These are phyloP conservation scores for Seison nebaliae DNA, from an alignment of 1,140 invertebrate species.

Conservation along the genomic window DNA sequence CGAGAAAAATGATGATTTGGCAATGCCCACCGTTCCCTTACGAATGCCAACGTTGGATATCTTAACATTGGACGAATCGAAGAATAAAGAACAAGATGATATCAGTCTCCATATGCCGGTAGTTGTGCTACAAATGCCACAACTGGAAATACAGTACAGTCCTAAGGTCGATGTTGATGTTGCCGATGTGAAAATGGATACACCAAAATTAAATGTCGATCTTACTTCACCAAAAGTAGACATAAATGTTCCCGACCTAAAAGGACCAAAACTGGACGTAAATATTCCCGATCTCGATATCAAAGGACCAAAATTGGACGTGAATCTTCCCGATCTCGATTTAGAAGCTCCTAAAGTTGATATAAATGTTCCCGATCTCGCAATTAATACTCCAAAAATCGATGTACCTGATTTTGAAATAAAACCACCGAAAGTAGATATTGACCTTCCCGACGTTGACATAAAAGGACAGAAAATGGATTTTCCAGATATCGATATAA, in stretches of 20 bases:
- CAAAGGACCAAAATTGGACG: not conserved
- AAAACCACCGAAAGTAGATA: not conserved
- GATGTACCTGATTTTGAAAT: not conserved
- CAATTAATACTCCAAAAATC: not conserved
- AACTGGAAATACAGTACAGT: too few species aligned
- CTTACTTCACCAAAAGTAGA: not conserved
- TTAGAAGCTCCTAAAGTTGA: not conserved
- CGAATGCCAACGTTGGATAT: too few species aligned
- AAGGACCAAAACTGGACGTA: not conserved
- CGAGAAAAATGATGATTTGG: too few species aligned
- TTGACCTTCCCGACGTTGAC: constrained; percentile 3
- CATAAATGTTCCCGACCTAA: not conserved
- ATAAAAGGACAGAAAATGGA: not conserved
- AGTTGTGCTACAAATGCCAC: too few species aligned
- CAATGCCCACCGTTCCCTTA: too few species aligned
- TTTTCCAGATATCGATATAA: not conserved
- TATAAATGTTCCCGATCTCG: not conserved
- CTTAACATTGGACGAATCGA: too few species aligned
- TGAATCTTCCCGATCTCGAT: not conserved
- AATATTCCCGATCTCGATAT: not conserved
- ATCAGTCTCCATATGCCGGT: too few species aligned
- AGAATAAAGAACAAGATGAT: too few species aligned
- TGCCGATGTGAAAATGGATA: not conserved
- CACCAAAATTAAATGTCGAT: not conserved
- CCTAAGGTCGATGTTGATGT: not conserved